Base-by-base conservation (phyloP, 2,888 invertebrate species). In the Drosophila kanekoi region DNA sequence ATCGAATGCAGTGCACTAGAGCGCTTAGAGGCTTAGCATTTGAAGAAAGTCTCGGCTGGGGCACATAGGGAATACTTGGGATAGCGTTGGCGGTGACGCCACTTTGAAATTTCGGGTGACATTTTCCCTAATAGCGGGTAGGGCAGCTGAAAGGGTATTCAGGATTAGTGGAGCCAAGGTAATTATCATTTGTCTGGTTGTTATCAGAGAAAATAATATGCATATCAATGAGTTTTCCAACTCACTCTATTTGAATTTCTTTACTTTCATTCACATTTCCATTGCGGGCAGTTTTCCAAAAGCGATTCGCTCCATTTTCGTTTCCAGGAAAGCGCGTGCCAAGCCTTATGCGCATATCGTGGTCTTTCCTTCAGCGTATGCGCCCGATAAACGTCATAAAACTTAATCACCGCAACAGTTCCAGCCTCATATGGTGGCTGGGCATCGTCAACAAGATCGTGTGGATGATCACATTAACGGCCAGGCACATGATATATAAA, bases 151-250 rank as follows among this genome's bases (percentile, higher is more conserved):
- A 79, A 69, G 87, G 87, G 78, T 79, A 77, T 57, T 47, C 60
- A 77, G 79, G 73, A 79, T 79, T 74, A 76, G 79, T 91, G 91
- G 91, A 91, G 92, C 91, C 91, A 86, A 71, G 74, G 77, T 91
- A 91, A 91, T 91, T 91, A 91, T 88, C 87, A 86, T 77, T 78
- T 83, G 91, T 90, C 91, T 90, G 81, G 67, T 49, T 43, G 59
- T 66, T 81, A 81, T 87, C 81, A 56, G 43, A 32, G 13, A 18
- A 28, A 37, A 10, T 48, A 54, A 63, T 44, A 62, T 66, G 66
- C 44, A 51, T 61, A 69, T 54, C 53, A 47, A 60, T n/a, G 32
- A 33, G 8, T 37, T 41, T 40, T 54, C 18, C 47, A 28, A 20
- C 16, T 40, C 35, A 37, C 23, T 41, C 48, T 37, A 47, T 18